Conservation (phyloP, 2,113 vertebrate genomes). For the Pomatorhinus ruficollis region DNA sequence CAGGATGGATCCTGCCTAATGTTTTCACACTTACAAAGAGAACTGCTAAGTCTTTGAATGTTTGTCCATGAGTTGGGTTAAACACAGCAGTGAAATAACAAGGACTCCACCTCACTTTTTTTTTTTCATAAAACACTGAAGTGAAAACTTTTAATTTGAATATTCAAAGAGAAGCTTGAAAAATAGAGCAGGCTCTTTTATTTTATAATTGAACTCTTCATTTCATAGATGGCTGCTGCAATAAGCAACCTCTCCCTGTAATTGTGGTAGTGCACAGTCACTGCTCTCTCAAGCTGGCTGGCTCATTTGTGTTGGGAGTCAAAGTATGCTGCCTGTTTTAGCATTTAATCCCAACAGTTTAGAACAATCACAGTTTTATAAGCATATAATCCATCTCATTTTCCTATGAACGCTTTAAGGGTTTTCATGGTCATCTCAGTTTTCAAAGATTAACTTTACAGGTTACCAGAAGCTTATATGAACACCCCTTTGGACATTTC, state of each 20-base stretch:
- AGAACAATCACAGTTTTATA: constrained; percentile 38
- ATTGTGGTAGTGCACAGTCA: constrained; percentile 45
- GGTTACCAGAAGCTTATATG: neutral
- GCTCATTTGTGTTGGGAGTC: neutral
- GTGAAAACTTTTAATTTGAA: neutral
- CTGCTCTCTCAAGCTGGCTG: neutral
- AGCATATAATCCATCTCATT: constrained; percentile 39
- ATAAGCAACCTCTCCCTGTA: constrained; percentile 46
- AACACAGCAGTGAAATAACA: neutral
- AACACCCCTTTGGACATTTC: neutral
- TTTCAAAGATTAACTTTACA: constrained; percentile 18
- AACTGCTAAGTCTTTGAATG: neutral
- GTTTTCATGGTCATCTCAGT: neutral
- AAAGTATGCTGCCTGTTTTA: constrained; percentile 37
- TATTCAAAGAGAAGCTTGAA: neutral
- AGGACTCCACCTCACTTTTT: neutral
- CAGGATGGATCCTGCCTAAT: neutral
- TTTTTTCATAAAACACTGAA: neutral
- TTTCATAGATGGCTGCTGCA: constrained; percentile 32
- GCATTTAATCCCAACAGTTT: constrained; percentile 55
- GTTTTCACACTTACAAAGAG: neutral
- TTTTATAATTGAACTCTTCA: constrained; percentile 26
- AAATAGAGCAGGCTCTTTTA: neutral
- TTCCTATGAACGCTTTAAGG: neutral
- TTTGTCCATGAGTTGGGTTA: neutral